Conservation (phyloP, 2,113 vertebrate genomes). For the Struthidea cinerea region DNA sequence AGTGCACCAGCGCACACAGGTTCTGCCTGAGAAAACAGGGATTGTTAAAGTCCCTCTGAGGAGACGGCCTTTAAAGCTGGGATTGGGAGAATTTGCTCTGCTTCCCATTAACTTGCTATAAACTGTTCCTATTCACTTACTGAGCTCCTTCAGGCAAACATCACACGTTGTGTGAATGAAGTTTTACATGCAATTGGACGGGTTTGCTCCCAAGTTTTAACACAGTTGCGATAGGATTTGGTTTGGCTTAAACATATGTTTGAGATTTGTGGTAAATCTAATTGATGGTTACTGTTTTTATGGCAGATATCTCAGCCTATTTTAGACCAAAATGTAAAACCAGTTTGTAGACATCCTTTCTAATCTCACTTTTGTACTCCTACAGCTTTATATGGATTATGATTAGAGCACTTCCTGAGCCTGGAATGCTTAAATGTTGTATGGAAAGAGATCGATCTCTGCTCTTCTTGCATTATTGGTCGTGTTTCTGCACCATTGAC, state of each 20-base stretch:
- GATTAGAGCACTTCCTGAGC: not conserved
- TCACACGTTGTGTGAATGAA: not conserved
- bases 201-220: not conserved
- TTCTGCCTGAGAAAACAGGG: not conserved
- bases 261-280: slow-evolving; percentile 24
- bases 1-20: not conserved
- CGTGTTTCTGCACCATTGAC: not conserved
- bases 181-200: not conserved
- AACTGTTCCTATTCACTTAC: not conserved
- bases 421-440: not conserved
- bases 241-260: slow-evolving; percentile 32
- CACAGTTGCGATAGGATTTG: not conserved
- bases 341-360: not conserved
- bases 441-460: not conserved
- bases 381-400: not conserved
- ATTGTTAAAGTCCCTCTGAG: not conserved
- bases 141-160: not conserved
- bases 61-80: not conserved
- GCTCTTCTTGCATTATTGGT: not conserved
- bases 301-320: not conserved
- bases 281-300: slow-evolving; percentile 36
- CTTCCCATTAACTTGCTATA: not conserved
- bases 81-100: not conserved
- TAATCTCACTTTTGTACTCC: not conserved
- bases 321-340: not conserved